Evolutionary conservation across 1,140 invertebrate genomes (phyloP).

Genomic region (Neodiprion virginianus): DNA sequence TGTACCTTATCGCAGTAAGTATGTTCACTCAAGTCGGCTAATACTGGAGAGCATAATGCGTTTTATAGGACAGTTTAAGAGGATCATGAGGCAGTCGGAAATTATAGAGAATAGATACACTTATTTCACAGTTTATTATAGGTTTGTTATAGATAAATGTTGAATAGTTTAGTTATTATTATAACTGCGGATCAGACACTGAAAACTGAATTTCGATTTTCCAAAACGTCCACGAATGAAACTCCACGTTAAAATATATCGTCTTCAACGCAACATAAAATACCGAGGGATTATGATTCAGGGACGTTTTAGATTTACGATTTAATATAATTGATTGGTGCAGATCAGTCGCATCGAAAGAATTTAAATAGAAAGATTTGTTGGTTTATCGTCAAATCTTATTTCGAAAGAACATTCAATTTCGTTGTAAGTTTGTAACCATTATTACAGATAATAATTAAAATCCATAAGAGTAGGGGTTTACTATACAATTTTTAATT

Average conservation of each 20-base stretch:
- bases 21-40: too few relatives aligned
- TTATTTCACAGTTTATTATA: slow-evolving; percentile 65
- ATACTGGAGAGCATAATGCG: too few relatives aligned
- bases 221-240: slow-evolving; percentile 41
- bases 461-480: slow-evolving; percentile 48
- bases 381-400: slow-evolving; percentile 45
- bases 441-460: slow-evolving; percentile 56
- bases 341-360: slow-evolving; percentile 45
- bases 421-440: slow-evolving; percentile 62
- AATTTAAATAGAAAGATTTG: slow-evolving; percentile 44
- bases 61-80: neutral
- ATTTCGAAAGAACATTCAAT: slow-evolving; percentile 39
- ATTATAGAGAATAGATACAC: slow-evolving; percentile 36
- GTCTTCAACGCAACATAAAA: slow-evolving; percentile 8
- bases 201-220: slow-evolving; percentile 49
- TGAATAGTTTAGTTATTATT: slow-evolving; percentile 62
- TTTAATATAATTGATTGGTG: slow-evolving; percentile 36
- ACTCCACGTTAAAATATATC: slow-evolving; percentile 13
- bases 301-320: slow-evolving; percentile 30
- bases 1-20: too few relatives aligned
- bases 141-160: slow-evolving; percentile 61
- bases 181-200: slow-evolving; percentile 61
- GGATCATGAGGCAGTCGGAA: neutral
- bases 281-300: slow-evolving; percentile 22
- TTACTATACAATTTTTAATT: slow-evolving; percentile 60